phyloP scores from a whole-genome alignment of 1,140 invertebrate genomes.

The Caerostris extrusa region DNA sequence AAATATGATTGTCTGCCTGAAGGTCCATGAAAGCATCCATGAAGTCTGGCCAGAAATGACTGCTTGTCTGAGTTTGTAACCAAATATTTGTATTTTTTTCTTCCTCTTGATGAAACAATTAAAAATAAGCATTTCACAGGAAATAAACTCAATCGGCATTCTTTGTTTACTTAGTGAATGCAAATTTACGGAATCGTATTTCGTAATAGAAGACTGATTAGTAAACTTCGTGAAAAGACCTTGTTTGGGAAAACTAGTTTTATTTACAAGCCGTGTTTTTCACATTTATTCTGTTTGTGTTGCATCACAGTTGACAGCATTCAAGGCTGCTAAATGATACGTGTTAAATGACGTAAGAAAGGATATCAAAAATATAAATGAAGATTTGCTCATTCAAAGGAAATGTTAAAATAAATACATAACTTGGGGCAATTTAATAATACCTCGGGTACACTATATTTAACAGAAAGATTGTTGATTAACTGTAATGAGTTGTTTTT shows the following conservation, averaged over 20 bases:
- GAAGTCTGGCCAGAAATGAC: neutral
- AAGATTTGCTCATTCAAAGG: no score
- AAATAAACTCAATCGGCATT: neutral
- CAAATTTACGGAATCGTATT: neutral
- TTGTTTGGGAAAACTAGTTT: neutral
- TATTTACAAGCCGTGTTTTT: constrained; percentile 4
- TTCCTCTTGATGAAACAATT: neutral
- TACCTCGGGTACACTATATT: no score
- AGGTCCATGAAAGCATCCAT: neutral
- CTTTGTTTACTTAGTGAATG: no score
- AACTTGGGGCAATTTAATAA: no score
- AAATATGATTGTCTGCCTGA: neutral
- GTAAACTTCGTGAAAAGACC: no score
- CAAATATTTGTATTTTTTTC: no score
- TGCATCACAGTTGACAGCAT: neutral
- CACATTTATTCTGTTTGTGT: neutral
- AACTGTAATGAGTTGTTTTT: no score
- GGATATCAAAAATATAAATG: neutral
- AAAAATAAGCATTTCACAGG: neutral
- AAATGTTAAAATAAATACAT: no score
- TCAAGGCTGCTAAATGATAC: neutral
- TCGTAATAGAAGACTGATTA: neutral
- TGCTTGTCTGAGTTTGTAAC: neutral
- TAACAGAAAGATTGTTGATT: no score
- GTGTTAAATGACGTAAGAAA: neutral